Percentiles rank a stretch among this genome's conserved stretches.
Conservation (phyloP, 2,888 invertebrate genomes). For the Ormyrus labotus region DNA sequence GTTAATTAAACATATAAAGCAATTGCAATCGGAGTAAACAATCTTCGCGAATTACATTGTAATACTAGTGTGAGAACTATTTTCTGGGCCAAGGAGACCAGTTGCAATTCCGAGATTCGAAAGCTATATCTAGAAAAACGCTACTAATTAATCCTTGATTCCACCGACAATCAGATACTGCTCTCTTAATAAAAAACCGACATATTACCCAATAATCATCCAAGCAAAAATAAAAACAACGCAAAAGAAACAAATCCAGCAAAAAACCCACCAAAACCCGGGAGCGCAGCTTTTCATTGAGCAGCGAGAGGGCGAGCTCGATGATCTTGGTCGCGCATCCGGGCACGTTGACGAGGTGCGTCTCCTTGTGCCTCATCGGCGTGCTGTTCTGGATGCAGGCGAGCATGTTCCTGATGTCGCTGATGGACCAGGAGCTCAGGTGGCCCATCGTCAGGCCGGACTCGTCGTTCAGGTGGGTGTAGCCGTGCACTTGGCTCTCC, state of each 20-base stretch:
- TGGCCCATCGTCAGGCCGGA: conserved; percentile 90
- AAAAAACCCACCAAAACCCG: conserved; percentile 83
- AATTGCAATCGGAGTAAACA: too few relatives aligned
- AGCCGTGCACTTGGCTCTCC: conserved; percentile 88
- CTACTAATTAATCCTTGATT: conserved; percentile 5
- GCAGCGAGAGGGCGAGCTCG: conserved; percentile 87
- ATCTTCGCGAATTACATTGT: too few relatives aligned
- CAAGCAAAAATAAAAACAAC: background rate
- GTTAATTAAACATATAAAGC: too few relatives aligned
- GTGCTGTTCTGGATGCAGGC: conserved; percentile 91
- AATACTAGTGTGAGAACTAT: background rate
- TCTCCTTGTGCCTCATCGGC: conserved; percentile 93
- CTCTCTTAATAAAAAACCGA: too few relatives aligned
- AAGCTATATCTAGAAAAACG: background rate
- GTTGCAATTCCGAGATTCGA: conserved; percentile 6
- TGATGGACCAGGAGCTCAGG: conserved; percentile 88
- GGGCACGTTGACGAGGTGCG: conserved; percentile 91
- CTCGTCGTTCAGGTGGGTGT: conserved; percentile 89
- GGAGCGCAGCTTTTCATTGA: conserved; percentile 90
- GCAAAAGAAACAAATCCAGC: too few relatives aligned
- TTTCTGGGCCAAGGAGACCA: conserved; percentile 32
- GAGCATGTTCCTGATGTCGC: conserved; percentile 86
- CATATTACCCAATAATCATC: too few relatives aligned
- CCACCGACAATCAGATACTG: background rate
- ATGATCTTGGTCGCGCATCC: conserved; percentile 88